phyloP scores from a whole-genome alignment of 2,797 vertebrate genomes.

The Rhabdophis nuchalis region DNA sequence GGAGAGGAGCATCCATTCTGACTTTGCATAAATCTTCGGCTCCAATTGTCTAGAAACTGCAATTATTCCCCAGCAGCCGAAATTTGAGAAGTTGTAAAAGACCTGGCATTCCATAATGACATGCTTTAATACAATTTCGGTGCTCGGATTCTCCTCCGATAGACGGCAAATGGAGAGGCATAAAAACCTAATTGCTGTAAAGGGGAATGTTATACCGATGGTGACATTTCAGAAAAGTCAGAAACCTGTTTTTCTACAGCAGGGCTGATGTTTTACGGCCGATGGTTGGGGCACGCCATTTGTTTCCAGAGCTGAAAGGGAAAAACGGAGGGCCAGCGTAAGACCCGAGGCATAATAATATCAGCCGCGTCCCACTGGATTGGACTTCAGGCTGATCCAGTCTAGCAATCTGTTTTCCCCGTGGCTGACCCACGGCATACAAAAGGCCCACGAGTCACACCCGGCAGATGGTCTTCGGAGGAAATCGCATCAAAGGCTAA shows the following conservation, averaged over 20 bases:
- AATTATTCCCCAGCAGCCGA: background rate
- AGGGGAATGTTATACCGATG: background rate
- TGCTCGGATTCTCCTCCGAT: background rate
- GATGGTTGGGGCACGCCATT: background rate
- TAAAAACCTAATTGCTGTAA: slow-evolving; percentile 2
- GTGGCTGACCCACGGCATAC: background rate
- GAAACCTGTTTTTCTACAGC: background rate
- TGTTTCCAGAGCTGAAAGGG: background rate
- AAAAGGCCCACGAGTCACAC: background rate
- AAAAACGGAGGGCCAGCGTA: fast-evolving
- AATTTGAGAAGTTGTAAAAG: background rate
- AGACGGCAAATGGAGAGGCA: background rate
- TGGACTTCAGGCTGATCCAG: background rate
- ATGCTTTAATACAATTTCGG: background rate
- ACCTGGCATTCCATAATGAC: background rate
- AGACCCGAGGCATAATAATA: too few species aligned
- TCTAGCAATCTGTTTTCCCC: background rate
- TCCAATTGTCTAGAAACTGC: background rate
- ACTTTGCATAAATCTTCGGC: background rate
- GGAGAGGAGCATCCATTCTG: too few species aligned
- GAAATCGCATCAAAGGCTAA: background rate
- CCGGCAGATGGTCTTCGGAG: background rate
- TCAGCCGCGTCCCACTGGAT: background rate
- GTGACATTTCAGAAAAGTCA: slow-evolving; percentile 9
- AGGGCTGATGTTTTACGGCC: background rate